Percentiles rank a stretch among this genome's conserved stretches.
Evolutionary conservation across 1,140 invertebrate species (phyloP).

Genomic region (Leguminivora glycinivorella): DNA sequence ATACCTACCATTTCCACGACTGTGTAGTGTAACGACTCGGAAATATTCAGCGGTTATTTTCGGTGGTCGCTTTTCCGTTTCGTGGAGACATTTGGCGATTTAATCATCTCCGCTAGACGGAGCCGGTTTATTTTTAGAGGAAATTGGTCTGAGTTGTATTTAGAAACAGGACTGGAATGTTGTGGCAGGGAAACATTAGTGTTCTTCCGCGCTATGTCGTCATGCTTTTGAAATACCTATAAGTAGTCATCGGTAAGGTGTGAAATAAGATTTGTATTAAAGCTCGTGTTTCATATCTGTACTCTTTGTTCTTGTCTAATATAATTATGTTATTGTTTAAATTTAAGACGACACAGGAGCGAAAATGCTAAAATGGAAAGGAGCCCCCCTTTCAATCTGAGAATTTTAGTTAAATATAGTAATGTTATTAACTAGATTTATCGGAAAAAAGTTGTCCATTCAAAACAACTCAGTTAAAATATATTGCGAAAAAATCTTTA

Average conservation of each 20-base stretch:
- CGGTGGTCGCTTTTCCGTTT: constrained; percentile 71
- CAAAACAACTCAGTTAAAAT: too few relatives aligned
- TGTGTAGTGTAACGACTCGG: constrained; percentile 62
- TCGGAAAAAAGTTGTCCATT: too few relatives aligned
- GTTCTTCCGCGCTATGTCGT: constrained; percentile 15
- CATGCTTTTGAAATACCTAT: neutral
- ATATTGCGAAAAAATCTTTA: too few relatives aligned
- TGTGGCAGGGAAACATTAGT: constrained; percentile 34
- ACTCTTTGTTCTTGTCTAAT: too few relatives aligned
- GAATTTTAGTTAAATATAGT: too few relatives aligned
- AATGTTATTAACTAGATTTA: too few relatives aligned
- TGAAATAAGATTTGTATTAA: neutral
- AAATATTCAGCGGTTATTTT: constrained; percentile 74
- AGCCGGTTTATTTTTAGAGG: constrained; percentile 65
- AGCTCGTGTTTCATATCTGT: too few relatives aligned
- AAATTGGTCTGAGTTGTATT: constrained; percentile 63
- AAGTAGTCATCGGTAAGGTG: neutral
- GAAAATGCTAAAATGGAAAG: too few relatives aligned
- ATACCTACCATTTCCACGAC: constrained; percentile 63
- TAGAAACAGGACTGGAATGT: constrained; percentile 56
- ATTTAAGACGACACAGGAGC: too few relatives aligned
- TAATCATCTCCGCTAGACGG: constrained; percentile 70
- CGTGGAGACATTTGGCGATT: constrained; percentile 64
- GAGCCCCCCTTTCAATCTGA: too few relatives aligned
- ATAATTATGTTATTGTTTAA: too few relatives aligned